phyloP scores from a whole-genome alignment of 1,140 invertebrate species.

The Thalassaphorura encarpata region DNA sequence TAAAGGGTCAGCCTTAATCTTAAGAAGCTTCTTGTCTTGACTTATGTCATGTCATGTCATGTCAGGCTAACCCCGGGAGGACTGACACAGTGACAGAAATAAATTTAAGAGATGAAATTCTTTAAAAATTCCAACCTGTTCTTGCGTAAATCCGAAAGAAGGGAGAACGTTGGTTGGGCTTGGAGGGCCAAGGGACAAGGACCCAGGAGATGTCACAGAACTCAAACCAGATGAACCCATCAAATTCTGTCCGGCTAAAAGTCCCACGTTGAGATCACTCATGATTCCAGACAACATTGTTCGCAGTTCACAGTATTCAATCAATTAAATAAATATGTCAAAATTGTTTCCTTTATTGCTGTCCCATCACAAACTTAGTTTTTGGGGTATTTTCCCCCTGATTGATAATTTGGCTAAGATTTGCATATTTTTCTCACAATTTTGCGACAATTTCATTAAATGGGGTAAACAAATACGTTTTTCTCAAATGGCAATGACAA shows the following conservation, averaged over 20 bases:
- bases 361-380: not conserved
- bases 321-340: not conserved
- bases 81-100: no score
- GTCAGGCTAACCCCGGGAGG: no score
- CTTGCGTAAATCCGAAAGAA: conserved; percentile 93
- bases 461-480: no score
- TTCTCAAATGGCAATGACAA: no score
- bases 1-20: not conserved
- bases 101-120: no score
- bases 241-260: conserved; percentile 22
- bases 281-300: conserved; percentile 28
- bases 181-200: conserved; percentile 36
- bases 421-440: no score
- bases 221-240: conserved; percentile 13
- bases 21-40: conserved; percentile 3
- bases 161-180: conserved; percentile 62
- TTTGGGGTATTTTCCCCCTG: not conserved
- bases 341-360: not conserved
- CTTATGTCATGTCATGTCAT: no score
- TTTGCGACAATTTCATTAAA: no score
- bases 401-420: no score
- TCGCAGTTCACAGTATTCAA: not conserved
- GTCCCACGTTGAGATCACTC: conserved; percentile 15
- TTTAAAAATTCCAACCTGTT: conserved; percentile 55
- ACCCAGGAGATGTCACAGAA: conserved; percentile 34